Evolutionary conservation across 2,888 invertebrate species (phyloP), one percentile per base, ranked within the genome.

Genomic region (Sipha maydis): DNA sequence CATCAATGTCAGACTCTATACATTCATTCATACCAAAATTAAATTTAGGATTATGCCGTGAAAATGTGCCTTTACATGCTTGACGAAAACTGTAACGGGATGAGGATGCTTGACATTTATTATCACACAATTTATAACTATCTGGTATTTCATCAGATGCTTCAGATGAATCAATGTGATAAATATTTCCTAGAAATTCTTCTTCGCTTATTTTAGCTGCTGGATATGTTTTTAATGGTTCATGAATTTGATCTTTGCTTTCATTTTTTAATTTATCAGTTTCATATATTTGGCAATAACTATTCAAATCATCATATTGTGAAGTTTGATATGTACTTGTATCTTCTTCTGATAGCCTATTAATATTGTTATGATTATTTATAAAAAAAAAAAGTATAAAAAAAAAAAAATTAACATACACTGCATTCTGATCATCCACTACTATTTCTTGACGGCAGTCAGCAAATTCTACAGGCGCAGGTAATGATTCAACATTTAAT

Each of bases 101-200:
- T 11, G 80, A 80, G 11, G 79, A 69, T 9, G 41, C 61, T 82
- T 41, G 75, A 17, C 80, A 88, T 34, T 82, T 88, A 3, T 82
- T 88, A 4, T 88, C 88, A 75, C 17, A 88, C 48, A 75, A 79
- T 89, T 80, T 88, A 38, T 90, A 90, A 82, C 91, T 90, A 89
- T 91, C 90, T 11, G 91, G 90, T 86, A 91, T 91, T 79, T 91
- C 91, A 80, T 97, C 96, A 11, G 96, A 96, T 21, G 94, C 93
- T 92, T 96, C 96, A 0, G 96, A 96, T 0, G 96, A 96, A 91
- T 97, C 96, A 85, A 96, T 96, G 91, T 97, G 96, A 21, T 95
- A 94, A 83, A 96, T 95, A 82, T 91, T 91, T 48, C 90, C 90
- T 41, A 91, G 89, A 28, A 91, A 89, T 89, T 91, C 91, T 89